phyloP scores from a whole-genome alignment of 2,113 vertebrate species.

The Myrmophylax atrothorax region DNA sequence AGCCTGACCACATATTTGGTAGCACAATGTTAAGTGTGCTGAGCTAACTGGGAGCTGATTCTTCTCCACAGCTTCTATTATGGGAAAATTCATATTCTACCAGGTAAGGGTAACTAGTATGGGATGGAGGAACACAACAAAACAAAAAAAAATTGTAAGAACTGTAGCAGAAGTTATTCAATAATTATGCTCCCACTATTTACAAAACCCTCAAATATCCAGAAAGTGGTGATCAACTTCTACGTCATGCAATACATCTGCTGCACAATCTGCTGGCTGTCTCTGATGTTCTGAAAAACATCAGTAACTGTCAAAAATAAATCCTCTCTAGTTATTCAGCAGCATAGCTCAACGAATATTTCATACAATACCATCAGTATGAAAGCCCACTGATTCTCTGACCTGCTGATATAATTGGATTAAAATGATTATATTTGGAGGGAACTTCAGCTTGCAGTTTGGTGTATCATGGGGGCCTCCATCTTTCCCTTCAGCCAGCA shows the following conservation, averaged over 20 bases:
- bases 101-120: background rate
- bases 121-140: background rate
- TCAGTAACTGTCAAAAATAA: constrained; percentile 55
- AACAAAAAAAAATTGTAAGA: background rate
- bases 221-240: constrained; percentile 33
- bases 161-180: background rate
- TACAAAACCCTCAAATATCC: background rate
- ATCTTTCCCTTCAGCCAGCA: background rate
- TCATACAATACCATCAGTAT: constrained; percentile 36
- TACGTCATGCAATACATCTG: constrained; percentile 9
- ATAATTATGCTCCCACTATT: background rate
- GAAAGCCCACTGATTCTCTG: constrained; percentile 15
- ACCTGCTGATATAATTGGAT: constrained; percentile 53
- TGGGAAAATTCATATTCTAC: background rate
- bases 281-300: constrained; percentile 33
- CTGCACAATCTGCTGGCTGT: constrained; percentile 4
- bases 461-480: background rate
- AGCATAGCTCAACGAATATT: constrained; percentile 49
- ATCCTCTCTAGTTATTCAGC: constrained; percentile 40
- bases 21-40: background rate
- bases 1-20: background rate
- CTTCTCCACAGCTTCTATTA: background rate
- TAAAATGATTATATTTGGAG: constrained; percentile 33
- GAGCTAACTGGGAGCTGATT: background rate
- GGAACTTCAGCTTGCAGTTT: background rate